Evolutionary conservation across 2,888 invertebrate species (phyloP).

Genomic region (Dione vanillae): DNA sequence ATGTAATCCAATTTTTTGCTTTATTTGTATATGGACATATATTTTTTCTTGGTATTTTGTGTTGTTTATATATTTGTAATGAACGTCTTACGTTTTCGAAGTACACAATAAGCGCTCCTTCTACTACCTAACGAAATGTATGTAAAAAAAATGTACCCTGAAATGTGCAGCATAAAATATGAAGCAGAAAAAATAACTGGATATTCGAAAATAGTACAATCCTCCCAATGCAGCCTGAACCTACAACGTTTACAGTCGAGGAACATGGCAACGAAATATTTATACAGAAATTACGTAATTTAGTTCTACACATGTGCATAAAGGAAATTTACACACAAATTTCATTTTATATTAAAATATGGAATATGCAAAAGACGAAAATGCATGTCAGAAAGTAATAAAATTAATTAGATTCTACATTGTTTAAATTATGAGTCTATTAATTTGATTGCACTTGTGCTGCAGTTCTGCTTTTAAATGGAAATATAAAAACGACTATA

Average conservation of each 20-base stretch:
- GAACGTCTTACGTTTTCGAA: too few relatives aligned
- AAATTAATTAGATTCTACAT: conserved; percentile 26
- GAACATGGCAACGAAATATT: neutral
- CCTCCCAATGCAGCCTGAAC: too few relatives aligned
- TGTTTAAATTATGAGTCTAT: conserved; percentile 24
- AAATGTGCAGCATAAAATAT: too few relatives aligned
- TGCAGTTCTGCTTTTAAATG: neutral
- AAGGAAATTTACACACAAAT: conserved; percentile 23
- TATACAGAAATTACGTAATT: neutral
- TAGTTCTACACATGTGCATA: conserved; percentile 19
- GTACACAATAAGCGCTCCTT: too few relatives aligned
- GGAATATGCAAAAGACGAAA: conserved; percentile 28
- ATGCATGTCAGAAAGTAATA: conserved; percentile 28
- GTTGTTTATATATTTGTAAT: too few relatives aligned
- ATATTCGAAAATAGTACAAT: too few relatives aligned
- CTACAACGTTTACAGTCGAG: too few relatives aligned
- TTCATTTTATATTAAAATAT: conserved; percentile 29
- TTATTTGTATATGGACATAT: neutral
- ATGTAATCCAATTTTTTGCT: neutral
- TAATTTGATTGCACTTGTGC: conserved; percentile 15
- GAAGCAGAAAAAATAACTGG: too few relatives aligned
- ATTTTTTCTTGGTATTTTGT: neutral
- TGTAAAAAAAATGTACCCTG: too few relatives aligned
- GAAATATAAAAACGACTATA: neutral
- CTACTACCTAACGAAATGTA: too few relatives aligned